A percentile compares a stretch with the other conserved stretches of the same genome.
These are phyloP conservation scores for Tetramorium bicarinatum DNA, from an alignment of 2,888 invertebrate genomes.

Conservation along the genomic window DNA sequence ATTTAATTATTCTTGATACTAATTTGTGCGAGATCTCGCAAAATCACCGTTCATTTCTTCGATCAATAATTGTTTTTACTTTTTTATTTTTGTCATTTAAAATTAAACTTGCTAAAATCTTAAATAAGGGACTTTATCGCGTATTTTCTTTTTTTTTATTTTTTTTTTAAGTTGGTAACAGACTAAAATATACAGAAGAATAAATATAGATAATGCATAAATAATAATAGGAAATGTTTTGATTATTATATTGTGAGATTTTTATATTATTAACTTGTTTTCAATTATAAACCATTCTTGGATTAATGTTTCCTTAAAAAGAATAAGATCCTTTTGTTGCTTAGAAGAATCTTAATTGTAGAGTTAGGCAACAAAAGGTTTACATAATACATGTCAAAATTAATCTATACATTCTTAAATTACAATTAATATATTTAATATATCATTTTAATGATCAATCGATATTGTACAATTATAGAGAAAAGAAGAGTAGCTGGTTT, in stretches of 20 bases:
- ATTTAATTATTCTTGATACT: background rate
- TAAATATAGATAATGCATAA: background rate
- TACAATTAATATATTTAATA: background rate
- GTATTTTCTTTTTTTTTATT: background rate
- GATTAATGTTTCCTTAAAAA: background rate
- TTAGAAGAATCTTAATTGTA: background rate
- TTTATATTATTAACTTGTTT: background rate
- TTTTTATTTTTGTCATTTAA: background rate
- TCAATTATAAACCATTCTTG: background rate
- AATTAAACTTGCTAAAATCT: background rate
- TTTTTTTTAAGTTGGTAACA: background rate
- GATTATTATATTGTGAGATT: background rate
- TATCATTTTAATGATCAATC: background rate
- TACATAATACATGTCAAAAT: background rate
- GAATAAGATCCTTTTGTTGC: too few species aligned
- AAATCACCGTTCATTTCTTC: background rate
- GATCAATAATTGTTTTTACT: background rate
- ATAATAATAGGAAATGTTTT: background rate
- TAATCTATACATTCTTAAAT: background rate
- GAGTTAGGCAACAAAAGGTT: background rate
- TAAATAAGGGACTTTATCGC: background rate
- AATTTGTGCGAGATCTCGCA: background rate
- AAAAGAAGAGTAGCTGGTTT: background rate
- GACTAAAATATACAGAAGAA: background rate
- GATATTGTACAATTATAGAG: slow-evolving; percentile 5